Evolutionary conservation across 2,888 invertebrate species (phyloP), one percentile per base, ranked within the genome.

Genomic region (Plusia festucae): DNA sequence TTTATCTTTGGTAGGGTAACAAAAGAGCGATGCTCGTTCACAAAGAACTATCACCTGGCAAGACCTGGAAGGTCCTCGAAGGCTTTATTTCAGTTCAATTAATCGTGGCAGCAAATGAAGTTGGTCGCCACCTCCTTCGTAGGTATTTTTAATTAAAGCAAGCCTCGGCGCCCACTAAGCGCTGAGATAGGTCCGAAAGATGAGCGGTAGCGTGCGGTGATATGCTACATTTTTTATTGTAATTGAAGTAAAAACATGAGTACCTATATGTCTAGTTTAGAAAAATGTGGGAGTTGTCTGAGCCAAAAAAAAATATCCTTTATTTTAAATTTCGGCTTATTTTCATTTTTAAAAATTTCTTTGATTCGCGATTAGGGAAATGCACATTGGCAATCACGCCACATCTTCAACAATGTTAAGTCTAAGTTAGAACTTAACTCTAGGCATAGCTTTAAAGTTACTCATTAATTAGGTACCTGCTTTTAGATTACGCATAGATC

Each of bases 91-190:
- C 83, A 73, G 87, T 88, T 88, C 90, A 88, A 90, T 90, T 91
- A 88, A 88, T 88, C 82, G 85, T 60, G 68, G 68, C 80, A 73
- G 82, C 79, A 88, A 88, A 89, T 88, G 87, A 88, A 90, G 85
- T 86, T 86, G 85, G 87, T 81, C 73, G 79, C 77, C 83, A 82
- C 81, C 86, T 86, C 75, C 82, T 84, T 81, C 82, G 82, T 79
- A 90, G 90, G 90, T 90, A 90, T 91, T 91, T 91, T 91, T 91
- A 91, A 91, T 91, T 91, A 90, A 88, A 86, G 79, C 78, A 79
- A 82, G 80, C 76, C 78, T 76, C 78, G 78, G 61, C 79, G 77
- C 78, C 73, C 78, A 65, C 80, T 83, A 81, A 83, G 81, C 80
- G 78, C 74, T 81, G 65, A 68, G 51, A 53, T 60, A 63, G 59